Base-by-base conservation (phyloP, 2,797 vertebrate species). In the Poeciliopsis paucimaculata region DNA sequence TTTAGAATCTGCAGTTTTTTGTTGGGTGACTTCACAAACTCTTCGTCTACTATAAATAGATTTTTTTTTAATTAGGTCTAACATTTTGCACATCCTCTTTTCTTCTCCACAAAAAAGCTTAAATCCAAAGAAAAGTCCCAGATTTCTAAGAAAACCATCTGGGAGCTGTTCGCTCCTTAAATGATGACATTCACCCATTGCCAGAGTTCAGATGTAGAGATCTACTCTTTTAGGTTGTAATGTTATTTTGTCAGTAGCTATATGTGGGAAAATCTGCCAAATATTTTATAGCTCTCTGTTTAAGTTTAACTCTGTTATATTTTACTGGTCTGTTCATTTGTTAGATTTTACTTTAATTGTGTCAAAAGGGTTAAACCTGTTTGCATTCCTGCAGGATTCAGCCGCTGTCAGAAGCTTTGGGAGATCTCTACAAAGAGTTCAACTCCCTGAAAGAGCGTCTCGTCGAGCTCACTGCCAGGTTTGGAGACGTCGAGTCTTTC, bases 371-470 rank as follows among this genome's bases (percentile, higher is more conserved):
- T 20, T 77, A 15, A 18, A 70, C 16, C 34, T 16, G 0, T 76
- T 18, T 80, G 7, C 57, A 0, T 41, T 71, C 13, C 76, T 70
- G 64, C 82, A 97, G 97, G 90, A 97, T 97, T 82, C 95, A 93
- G 55, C 90, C 95, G 0, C 95, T 98, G 68, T 97, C 97, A 0
- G 95, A 95, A 10, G 97, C 96, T 0, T 88, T 97, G 41, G 85
- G 95, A 6, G 95, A 96, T 31, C 95, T 98, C 23, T 97, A 97
- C 86, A 94, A 91, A 72, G 97, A 98, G 80, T 97, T 97, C 78
- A 96, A 96, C 45, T 78, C 83, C 2, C 92, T 98, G 73, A 97
- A 97, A 76, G 95, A 94, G 77, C 95, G 91, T 3, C 95, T 97
- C 7, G 89, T 90, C 0, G 92, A 94, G 77, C 95, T 97, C 26